Base-by-base conservation (phyloP, 2,888 invertebrate genomes). In the Lochmaea crataegi region DNA sequence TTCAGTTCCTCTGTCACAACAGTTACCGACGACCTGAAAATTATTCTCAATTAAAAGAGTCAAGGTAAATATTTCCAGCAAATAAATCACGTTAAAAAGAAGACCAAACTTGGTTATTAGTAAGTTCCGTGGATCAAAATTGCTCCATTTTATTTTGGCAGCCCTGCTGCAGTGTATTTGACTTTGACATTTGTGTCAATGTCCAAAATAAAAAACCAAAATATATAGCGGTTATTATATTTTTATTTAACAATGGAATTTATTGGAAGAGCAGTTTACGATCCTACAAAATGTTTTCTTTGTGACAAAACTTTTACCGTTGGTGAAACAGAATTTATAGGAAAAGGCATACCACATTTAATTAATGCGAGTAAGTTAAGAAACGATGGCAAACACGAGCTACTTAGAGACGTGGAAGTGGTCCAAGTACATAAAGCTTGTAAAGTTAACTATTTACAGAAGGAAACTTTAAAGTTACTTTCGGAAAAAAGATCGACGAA, bases 1-100 rank as follows among this genome's bases (percentile, higher is more conserved):
- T 93, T 92, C 48, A 94, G 91, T 86, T 94, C 94, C 83, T 94
- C 94, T 0, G 94, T 93, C 16, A 94, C 92, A 0, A 91, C 90
- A 0, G 93, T 93, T 0, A 94, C 92, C 56, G 92, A 91, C 76
- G 92, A 93, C 91, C 90, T 88, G 73, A 64, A 82, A 77, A 70
- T 18, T 53, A 18, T 53, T 53, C 5, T 14, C 7, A 7, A n/a
- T 16, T 51, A 51, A 1, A n/a, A 16, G 16, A 51, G 7, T 42
- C 26, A 26, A 3, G 26, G 26, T 26, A 26, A 26, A 26, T 26
- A 26, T 1, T 26, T 26, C 26, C 26, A 26, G 26, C 26, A 26
- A 26, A 26, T 26, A 3, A 26, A 26, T 26, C 26, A 26, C 26
- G 26, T 2, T 26, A 26, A 26, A 3, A 26, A 26, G 26, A 26